phyloP scores from a whole-genome alignment of 35 echinoderm and acorn worm species.

The Lytechinus pictus region DNA sequence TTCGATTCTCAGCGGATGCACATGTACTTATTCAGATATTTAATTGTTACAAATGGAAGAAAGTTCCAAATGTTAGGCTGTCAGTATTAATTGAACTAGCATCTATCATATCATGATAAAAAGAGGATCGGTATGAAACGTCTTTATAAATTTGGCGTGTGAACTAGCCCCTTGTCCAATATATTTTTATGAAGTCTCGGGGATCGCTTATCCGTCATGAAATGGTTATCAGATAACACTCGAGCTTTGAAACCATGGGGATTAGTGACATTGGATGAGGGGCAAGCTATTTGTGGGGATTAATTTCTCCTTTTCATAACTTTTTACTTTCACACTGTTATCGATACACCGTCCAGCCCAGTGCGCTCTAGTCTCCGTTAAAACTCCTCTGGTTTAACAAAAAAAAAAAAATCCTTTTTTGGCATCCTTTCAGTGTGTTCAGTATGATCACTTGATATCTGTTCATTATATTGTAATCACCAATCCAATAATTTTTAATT shows the following conservation, averaged over 20 bases:
- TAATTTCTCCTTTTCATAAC: constrained; percentile 56
- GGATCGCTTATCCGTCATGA: constrained; percentile 39
- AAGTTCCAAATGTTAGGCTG: too few relatives aligned
- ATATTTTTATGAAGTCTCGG: constrained; percentile 30
- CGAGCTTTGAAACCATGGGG: constrained; percentile 3
- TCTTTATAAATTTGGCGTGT: background rate
- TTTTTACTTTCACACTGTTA: constrained; percentile 40
- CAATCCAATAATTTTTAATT: too few relatives aligned
- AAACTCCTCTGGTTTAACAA: background rate
- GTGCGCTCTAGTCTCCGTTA: background rate
- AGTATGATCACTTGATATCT: too few relatives aligned
- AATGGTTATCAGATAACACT: constrained; percentile 20
- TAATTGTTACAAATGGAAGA: too few relatives aligned
- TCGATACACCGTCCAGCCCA: constrained; percentile 31
- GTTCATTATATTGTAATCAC: too few relatives aligned
- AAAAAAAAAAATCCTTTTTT: too few relatives aligned
- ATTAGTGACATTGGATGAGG: constrained; percentile 16
- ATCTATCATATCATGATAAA: too few relatives aligned
- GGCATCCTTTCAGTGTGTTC: too few relatives aligned
- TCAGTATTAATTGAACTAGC: too few relatives aligned
- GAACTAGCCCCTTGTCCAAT: background rate
- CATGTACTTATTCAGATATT: too few relatives aligned
- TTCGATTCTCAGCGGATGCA: too few relatives aligned
- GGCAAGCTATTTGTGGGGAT: constrained; percentile 26
- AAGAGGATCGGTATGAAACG: background rate